Evolutionary conservation across 2,888 invertebrate species (phyloP).

Genomic region (Eulithis testata): DNA sequence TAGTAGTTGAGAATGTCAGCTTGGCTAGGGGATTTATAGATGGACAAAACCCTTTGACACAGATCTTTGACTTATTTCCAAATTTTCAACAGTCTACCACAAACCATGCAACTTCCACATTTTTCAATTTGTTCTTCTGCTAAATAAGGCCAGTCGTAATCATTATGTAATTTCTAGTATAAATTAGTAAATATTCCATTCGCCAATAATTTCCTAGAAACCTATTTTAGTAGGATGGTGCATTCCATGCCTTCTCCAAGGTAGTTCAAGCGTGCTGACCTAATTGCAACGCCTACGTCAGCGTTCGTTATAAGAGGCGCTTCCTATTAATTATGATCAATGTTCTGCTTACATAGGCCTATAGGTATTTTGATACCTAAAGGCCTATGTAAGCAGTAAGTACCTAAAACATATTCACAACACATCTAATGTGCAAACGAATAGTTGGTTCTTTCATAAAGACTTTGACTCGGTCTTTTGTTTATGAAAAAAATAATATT

Average conservation of each 20-base stretch:
- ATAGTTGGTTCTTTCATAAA: too few species aligned
- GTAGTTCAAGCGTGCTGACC: constrained; percentile 25
- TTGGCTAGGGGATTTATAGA: too few species aligned
- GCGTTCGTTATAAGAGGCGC: constrained; percentile 18
- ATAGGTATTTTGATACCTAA: neutral
- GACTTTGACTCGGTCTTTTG: too few species aligned
- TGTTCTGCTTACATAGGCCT: constrained; percentile 1
- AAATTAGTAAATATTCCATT: neutral
- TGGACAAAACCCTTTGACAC: too few species aligned
- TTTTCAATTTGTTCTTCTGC: too few species aligned
- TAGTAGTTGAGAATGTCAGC: too few species aligned
- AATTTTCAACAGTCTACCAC: too few species aligned
- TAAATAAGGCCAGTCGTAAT: neutral
- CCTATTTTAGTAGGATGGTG: constrained; percentile 6
- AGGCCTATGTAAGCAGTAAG: too few species aligned
- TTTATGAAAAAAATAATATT: neutral
- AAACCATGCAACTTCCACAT: neutral
- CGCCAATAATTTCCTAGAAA: neutral
- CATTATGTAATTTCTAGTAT: neutral
- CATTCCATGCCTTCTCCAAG: constrained; percentile 17
- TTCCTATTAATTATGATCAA: constrained; percentile 13
- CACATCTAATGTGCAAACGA: too few species aligned
- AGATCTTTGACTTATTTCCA: too few species aligned
- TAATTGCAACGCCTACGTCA: constrained; percentile 23
- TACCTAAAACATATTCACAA: too few species aligned